A percentile compares a stretch with the other conserved stretches of the same genome.
These are phyloP conservation scores for Bombus turneri DNA, from an alignment of 1,140 invertebrate species.

Conservation along the genomic window DNA sequence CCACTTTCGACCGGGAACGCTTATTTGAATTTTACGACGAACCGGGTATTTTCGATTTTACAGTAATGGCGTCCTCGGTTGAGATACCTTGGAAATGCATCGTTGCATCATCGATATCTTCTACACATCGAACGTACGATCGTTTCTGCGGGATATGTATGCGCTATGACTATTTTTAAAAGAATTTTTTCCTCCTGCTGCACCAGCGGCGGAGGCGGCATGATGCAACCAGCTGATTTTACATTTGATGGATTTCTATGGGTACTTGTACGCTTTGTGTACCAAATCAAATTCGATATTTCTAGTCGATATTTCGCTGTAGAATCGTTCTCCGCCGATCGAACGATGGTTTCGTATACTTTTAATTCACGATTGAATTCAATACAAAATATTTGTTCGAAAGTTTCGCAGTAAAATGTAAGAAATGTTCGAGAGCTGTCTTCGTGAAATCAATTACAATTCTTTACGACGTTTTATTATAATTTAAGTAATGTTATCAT, in stretches of 20 bases:
- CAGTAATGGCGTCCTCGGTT: neutral
- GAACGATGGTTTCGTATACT: too few relatives aligned
- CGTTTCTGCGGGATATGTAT: neutral
- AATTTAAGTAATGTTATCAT: neutral
- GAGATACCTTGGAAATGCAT: conserved; percentile 6
- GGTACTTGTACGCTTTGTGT: neutral
- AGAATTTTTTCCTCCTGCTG: conserved; percentile 27
- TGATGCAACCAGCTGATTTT: conserved; percentile 30
- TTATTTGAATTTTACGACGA: conserved; percentile 4
- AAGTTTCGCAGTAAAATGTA: too few relatives aligned
- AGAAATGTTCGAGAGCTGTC: neutral
- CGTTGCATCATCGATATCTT: conserved; percentile 36
- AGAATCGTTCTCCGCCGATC: too few relatives aligned
- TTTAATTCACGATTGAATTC: neutral
- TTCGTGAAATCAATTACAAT: neutral
- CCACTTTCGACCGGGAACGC: neutral
- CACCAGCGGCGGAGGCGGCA: neutral
- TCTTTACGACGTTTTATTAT: neutral
- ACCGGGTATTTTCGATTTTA: conserved; percentile 6
- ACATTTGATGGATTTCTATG: conserved; percentile 1
- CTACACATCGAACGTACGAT: neutral
- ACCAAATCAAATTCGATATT: neutral
- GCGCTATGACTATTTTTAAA: conserved; percentile 27
- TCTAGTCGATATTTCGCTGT: too few relatives aligned
- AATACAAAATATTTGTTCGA: neutral